A percentile compares a stretch with the other conserved stretches of the same genome.
Evolutionary conservation across 2,888 invertebrate genomes (phyloP).

Genomic region (Stenurella melanura): DNA sequence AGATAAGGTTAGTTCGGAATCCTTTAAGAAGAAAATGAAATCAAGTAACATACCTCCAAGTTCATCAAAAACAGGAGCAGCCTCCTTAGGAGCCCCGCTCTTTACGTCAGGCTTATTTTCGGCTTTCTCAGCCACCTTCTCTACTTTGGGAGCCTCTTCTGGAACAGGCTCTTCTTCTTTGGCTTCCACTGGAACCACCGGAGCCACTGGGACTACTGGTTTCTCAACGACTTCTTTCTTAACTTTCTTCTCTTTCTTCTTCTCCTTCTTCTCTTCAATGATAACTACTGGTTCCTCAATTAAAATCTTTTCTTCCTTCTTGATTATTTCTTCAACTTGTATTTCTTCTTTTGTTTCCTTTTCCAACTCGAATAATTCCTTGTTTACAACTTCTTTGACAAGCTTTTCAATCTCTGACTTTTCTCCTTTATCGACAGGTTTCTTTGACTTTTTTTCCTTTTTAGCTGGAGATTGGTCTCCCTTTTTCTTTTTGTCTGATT

Average conservation of each 20-base stretch:
- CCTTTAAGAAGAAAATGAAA: neutral
- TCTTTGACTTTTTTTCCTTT: slow-evolving; percentile 69
- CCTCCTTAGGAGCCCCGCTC: slow-evolving; percentile 58
- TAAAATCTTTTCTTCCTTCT: slow-evolving; percentile 56
- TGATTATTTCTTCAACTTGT: slow-evolving; percentile 64
- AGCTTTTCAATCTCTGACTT: slow-evolving; percentile 73
- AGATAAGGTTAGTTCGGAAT: too few species aligned
- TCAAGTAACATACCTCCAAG: slow-evolving; percentile 74
- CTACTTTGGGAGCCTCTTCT: slow-evolving; percentile 51
- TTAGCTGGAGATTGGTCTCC: slow-evolving; percentile 72
- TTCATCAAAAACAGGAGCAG: slow-evolving; percentile 76
- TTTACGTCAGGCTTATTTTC: slow-evolving; percentile 48
- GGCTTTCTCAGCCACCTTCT: slow-evolving; percentile 59
- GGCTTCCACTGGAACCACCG: slow-evolving; percentile 42
- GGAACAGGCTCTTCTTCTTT: slow-evolving; percentile 54
- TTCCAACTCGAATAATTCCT: slow-evolving; percentile 71
- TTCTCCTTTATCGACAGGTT: slow-evolving; percentile 69
- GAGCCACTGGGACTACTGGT: slow-evolving; percentile 41
- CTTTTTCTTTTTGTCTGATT: slow-evolving; percentile 84
- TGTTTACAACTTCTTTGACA: slow-evolving; percentile 75
- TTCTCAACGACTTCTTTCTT: slow-evolving; percentile 58
- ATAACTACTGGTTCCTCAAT: slow-evolving; percentile 58
- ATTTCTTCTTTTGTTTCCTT: slow-evolving; percentile 58
- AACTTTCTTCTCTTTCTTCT: slow-evolving; percentile 70
- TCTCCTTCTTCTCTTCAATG: slow-evolving; percentile 68